Conservation (phyloP, 2,888 invertebrate genomes). For the Tetragonisca angustula region DNA sequence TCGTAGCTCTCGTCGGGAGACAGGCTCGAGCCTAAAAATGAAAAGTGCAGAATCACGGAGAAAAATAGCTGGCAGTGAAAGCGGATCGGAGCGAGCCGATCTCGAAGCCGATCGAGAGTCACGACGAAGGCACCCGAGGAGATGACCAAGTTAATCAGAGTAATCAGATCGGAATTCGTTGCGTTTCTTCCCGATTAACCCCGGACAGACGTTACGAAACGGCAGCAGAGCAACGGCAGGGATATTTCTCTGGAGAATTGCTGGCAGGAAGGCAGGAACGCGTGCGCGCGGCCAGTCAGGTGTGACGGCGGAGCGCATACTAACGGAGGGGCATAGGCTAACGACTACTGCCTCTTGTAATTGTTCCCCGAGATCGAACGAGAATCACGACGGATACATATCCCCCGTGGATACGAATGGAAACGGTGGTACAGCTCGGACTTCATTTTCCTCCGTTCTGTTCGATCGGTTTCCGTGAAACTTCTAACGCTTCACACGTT, state of each 20-base stretch:
- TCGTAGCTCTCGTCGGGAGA: neutral
- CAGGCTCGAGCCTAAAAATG: too few species aligned
- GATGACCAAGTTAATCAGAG: constrained; percentile 36
- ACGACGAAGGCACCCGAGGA: constrained; percentile 33
- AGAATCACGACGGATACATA: constrained; percentile 70
- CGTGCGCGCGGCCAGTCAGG: constrained; percentile 77
- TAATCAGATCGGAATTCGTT: constrained; percentile 60
- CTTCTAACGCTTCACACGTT: constrained; percentile 39
- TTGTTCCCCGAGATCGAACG: constrained; percentile 77
- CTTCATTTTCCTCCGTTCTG: constrained; percentile 7
- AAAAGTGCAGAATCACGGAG: neutral
- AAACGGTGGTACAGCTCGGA: constrained; percentile 13
- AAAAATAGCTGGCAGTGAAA: constrained; percentile 34
- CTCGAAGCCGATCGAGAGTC: constrained; percentile 47
- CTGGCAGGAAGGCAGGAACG: constrained; percentile 57
- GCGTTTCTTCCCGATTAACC: constrained; percentile 61
- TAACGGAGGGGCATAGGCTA: constrained; percentile 81
- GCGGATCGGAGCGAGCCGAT: constrained; percentile 27
- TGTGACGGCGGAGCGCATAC: constrained; percentile 82
- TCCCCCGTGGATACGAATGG: constrained; percentile 14
- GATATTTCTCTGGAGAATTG: constrained; percentile 16
- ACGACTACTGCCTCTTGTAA: constrained; percentile 82
- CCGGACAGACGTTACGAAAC: constrained; percentile 70
- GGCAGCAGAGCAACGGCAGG: constrained; percentile 51
- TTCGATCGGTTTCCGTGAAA: constrained; percentile 46